Evolutionary conservation across 2,113 vertebrate species (phyloP).

Genomic region (Megalops atlanticus): DNA sequence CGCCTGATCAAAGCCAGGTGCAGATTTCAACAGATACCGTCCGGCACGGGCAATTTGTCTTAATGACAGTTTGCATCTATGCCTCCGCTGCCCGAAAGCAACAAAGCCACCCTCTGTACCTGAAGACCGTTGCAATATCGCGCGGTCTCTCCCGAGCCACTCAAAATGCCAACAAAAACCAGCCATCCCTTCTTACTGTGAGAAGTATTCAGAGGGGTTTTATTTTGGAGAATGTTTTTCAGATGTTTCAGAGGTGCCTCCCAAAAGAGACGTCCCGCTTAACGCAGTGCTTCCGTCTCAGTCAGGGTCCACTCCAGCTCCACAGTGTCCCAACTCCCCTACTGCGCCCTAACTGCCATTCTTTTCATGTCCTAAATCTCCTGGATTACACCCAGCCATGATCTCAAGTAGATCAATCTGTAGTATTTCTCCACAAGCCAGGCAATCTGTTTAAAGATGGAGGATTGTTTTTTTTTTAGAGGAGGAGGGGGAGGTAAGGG

Average conservation of each 20-base stretch:
- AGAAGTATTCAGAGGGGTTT: not conserved
- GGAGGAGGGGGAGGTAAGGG: too few relatives aligned
- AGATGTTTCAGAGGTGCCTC: not conserved
- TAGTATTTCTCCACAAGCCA: slow-evolving; percentile 5
- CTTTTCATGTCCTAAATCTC: slow-evolving; percentile 2
- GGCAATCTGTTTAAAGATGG: slow-evolving; percentile 19
- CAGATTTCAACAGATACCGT: slow-evolving; percentile 26
- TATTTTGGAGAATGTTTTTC: not conserved
- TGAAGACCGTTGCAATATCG: not conserved
- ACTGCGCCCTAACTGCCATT: not conserved
- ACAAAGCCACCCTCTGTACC: slow-evolving; percentile 21
- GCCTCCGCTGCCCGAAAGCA: slow-evolving; percentile 36
- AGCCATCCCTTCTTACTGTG: not conserved
- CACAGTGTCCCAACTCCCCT: not conserved
- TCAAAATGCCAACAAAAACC: not conserved
- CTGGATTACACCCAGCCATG: not conserved
- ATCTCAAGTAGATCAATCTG: slow-evolving; percentile 4
- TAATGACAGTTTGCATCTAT: slow-evolving; percentile 37
- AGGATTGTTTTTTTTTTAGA: not conserved
- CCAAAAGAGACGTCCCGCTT: not conserved
- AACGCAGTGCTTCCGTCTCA: not conserved
- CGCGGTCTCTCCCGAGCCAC: not conserved
- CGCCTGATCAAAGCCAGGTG: slow-evolving; percentile 19
- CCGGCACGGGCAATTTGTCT: slow-evolving; percentile 34
- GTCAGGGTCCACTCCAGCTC: too few relatives aligned